Evolutionary conservation across 2,113 vertebrate species (phyloP).

Genomic region (Dissostichus mawsoni): DNA sequence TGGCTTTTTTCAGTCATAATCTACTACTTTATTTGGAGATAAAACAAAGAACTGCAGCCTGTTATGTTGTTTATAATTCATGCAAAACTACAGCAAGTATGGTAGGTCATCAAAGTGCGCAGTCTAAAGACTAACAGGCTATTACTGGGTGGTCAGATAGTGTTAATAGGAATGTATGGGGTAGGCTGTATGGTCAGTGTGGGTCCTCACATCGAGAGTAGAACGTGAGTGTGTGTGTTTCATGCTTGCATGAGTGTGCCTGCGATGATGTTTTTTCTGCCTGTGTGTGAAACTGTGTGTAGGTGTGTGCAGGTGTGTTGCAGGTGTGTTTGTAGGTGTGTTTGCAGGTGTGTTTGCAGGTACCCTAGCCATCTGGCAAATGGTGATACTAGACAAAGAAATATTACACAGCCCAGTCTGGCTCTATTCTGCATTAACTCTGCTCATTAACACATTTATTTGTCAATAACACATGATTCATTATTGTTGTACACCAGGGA

Average conservation of each 20-base stretch:
- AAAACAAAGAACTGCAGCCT: neutral
- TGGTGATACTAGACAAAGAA: slow-evolving; percentile 33
- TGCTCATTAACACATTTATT: slow-evolving; percentile 47
- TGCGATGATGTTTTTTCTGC: neutral
- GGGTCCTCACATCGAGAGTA: neutral
- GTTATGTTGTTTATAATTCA: neutral
- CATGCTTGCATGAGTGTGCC: neutral
- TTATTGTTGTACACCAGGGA: slow-evolving; percentile 31
- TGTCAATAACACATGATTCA: slow-evolving; percentile 45
- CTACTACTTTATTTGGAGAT: neutral
- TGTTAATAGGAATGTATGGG: neutral
- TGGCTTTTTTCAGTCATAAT: neutral
- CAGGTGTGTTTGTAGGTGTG: slow-evolving; percentile 27
- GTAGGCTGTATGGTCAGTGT: neutral
- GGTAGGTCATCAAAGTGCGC: neutral
- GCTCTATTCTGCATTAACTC: slow-evolving; percentile 35
- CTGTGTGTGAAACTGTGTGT: slow-evolving; percentile 13
- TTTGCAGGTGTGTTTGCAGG: slow-evolving; percentile 9
- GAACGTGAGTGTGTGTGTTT: neutral
- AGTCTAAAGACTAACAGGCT: neutral
- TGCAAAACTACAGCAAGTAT: neutral
- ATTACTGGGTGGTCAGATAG: neutral
- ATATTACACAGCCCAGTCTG: slow-evolving; percentile 10
- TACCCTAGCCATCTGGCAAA: slow-evolving; percentile 48
- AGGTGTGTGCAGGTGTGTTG: slow-evolving; percentile 15